Evolutionary conservation across 2,113 vertebrate genomes (phyloP), one percentile per base, ranked within the genome.

Genomic region (Anoplopoma fimbria): DNA sequence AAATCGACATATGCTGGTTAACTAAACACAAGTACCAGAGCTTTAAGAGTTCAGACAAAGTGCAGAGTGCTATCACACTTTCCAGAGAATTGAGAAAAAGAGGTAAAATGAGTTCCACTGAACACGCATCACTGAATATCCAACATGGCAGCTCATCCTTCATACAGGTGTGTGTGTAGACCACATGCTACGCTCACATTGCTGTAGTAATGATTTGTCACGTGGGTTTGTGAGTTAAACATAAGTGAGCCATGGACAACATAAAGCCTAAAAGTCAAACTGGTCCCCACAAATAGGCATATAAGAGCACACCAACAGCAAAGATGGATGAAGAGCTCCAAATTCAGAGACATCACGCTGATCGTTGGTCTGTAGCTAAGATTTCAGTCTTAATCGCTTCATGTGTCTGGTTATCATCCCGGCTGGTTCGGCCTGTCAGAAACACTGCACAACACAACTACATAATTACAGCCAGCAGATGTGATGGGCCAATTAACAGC

Each of bases 401-500:
- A 0, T 12, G 58, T 40, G 64, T 70, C 51, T 34, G 15, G 40
- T 38, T 36, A 77, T 86, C 57, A 57, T 58, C 65, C 57, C n/a
- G 38, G 62, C 21, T 0, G 0, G 1, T 73, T 63, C 5, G 15
- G 36, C 68, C 73, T 53, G 75, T 78, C 75, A 71, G 53, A 45
- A 64, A 53, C 73, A 21, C 58, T 0, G n/a, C 72, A 21, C 47
- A 19, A 45, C 72, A 77, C 49, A n/a, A 5, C 33, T 3, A n/a
- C 79, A 42, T 77, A 40, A 74, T 83, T 77, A 80, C 77, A 77
- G 58, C n/a, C 49, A 55, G 77, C 80, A 81, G 80, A 70, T 70
- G 74, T 70, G 82, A 77, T 19, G 63, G 58, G 63, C 58, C 77
- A 83, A 70, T 89, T 81, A 86, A 67, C 87, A 71, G n/a, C 9